Conservation (phyloP, 2,888 invertebrate species). For the Pegoplata infirma region DNA sequence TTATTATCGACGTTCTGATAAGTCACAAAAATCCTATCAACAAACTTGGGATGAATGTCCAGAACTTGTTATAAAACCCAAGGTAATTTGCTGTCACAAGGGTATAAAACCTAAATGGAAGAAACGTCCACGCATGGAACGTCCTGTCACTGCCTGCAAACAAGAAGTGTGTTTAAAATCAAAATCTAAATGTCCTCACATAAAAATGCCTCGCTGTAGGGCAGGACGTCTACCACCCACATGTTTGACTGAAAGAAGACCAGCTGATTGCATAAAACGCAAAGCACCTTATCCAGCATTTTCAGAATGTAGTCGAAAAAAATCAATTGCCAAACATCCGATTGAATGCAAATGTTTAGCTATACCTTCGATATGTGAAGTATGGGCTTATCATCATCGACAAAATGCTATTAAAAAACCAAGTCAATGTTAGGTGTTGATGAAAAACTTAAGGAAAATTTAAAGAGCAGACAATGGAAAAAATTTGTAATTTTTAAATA, state of each 20-base stretch:
- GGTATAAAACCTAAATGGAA: constrained; percentile 59
- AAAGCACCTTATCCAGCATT: constrained; percentile 65
- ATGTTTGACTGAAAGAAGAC: constrained; percentile 51
- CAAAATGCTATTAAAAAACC: constrained; percentile 12
- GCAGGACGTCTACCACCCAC: constrained; percentile 59
- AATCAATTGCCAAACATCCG: constrained; percentile 18
- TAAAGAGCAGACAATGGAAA: no score
- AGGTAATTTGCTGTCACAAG: constrained; percentile 67
- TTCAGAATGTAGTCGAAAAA: constrained; percentile 64
- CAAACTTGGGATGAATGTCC: constrained; percentile 75
- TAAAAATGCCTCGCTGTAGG: constrained; percentile 44
- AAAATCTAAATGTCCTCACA: constrained; percentile 37
- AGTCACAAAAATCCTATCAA: constrained; percentile 69
- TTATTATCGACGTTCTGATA: constrained; percentile 73
- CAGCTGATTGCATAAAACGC: constrained; percentile 57
- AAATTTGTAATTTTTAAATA: no score
- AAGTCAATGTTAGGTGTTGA: neutral
- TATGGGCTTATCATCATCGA: constrained; percentile 56
- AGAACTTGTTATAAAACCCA: constrained; percentile 63
- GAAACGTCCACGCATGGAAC: constrained; percentile 19
- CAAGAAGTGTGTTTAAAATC: constrained; percentile 18
- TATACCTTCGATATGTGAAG: constrained; percentile 65
- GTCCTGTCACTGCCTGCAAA: constrained; percentile 47
- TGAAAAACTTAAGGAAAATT: no score
- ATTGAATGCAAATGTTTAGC: constrained; percentile 66